These are phyloP conservation scores for Pemphigus obesinymphae DNA, from an alignment of 1,140 invertebrate species.

Conservation along the genomic window DNA sequence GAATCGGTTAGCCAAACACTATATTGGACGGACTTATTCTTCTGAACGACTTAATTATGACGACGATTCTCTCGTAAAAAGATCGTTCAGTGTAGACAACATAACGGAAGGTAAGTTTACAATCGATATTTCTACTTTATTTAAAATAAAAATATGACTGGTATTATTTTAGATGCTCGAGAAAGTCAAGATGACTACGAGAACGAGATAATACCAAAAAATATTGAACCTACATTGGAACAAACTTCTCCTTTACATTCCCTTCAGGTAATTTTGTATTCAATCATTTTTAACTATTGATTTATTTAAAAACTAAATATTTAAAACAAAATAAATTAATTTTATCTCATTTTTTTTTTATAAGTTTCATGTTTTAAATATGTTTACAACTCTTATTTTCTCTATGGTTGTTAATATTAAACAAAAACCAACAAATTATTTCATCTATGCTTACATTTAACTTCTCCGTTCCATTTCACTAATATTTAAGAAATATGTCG, in stretches of 20 bases:
- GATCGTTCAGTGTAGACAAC: constrained; percentile 31
- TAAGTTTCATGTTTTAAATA: no score
- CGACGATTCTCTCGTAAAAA: not conserved
- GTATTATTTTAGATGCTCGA: not conserved
- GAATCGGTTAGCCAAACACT: constrained; percentile 31
- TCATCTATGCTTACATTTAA: no score
- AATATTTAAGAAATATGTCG: no score
- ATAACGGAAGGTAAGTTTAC: constrained; percentile 25
- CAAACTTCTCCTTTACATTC: constrained; percentile 26
- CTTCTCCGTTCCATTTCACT: no score
- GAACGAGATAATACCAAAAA: not conserved
- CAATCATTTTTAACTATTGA: not conserved
- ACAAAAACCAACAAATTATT: no score
- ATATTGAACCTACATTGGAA: constrained; percentile 14
- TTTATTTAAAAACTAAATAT: no score
- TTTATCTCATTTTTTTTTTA: no score
- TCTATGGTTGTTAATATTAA: not conserved
- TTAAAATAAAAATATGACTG: not conserved
- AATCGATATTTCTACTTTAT: not conserved
- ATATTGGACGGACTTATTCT: constrained; percentile 9
- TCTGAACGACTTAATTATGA: constrained; percentile 12
- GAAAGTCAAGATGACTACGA: constrained; percentile 5
- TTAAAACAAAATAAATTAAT: no score
- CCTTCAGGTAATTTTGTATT: constrained; percentile 1
- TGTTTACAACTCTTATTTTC: no score